These are phyloP conservation scores for Mactra quadrangularis DNA, from an alignment of 1,140 invertebrate species.

Conservation along the genomic window DNA sequence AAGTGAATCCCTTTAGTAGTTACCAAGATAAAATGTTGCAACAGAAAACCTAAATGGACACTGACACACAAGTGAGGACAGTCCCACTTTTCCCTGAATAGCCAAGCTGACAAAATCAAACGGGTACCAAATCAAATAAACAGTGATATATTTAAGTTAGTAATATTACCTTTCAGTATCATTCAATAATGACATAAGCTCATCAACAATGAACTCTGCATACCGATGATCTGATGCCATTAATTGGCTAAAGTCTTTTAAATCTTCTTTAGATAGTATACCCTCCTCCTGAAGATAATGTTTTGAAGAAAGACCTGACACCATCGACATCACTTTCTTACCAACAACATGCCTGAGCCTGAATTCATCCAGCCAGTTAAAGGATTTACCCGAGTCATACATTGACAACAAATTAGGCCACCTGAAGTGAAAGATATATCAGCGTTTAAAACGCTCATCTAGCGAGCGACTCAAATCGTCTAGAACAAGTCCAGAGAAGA, in stretches of 20 bases:
- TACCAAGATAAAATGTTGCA: too few species aligned
- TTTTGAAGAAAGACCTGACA: conserved; percentile 26
- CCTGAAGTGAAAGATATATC: background rate
- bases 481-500: background rate
- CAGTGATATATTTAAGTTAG: too few species aligned
- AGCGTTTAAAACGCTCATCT: too few species aligned
- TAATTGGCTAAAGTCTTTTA: conserved; percentile 12
- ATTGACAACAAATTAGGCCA: conserved; percentile 29
- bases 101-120: too few species aligned
- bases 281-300: conserved; percentile 44
- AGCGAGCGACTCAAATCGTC: background rate
- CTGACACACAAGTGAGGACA: too few species aligned
- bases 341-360: conserved; percentile 31
- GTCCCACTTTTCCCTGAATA: too few species aligned
- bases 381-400: conserved; percentile 22
- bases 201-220: conserved; percentile 50
- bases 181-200: conserved; percentile 43
- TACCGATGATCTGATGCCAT: conserved; percentile 8
- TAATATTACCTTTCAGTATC: conserved; percentile 30
- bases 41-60: too few species aligned
- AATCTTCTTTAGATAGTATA: conserved; percentile 56
- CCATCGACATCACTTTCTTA: background rate
- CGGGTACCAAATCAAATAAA: too few species aligned
- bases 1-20: too few species aligned
- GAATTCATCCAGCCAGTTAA: conserved; percentile 41